Conservation (phyloP, 1,140 invertebrate species). For the Drosophila subobscura region DNA sequence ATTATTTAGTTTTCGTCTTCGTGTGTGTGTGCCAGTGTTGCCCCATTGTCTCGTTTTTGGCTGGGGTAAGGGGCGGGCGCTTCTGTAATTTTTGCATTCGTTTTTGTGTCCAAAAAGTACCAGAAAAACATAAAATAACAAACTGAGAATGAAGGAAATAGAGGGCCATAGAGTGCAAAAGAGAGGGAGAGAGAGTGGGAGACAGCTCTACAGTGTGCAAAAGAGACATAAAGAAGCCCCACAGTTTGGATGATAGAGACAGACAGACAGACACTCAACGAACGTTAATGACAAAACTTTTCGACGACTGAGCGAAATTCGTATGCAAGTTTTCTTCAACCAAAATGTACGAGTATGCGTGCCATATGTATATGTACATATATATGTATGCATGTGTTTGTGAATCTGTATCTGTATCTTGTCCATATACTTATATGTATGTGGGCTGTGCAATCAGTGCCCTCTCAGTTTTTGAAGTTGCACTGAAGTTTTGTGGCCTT, state of each 20-base stretch:
- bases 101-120: slow-evolving; percentile 52
- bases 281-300: slow-evolving; percentile 81
- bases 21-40: slow-evolving; percentile 26
- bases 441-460: slow-evolving; percentile 63
- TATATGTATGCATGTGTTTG: slow-evolving; percentile 9
- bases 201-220: background rate
- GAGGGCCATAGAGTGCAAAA: background rate
- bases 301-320: slow-evolving; percentile 69
- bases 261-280: slow-evolving; percentile 41
- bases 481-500: slow-evolving; percentile 65
- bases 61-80: background rate
- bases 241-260: slow-evolving; percentile 2
- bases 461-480: slow-evolving; percentile 57
- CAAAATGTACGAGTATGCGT: slow-evolving; percentile 26
- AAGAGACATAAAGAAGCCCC: background rate
- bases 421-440: slow-evolving; percentile 16
- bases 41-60: slow-evolving; percentile 33
- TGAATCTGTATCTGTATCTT: background rate
- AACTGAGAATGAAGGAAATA: slow-evolving; percentile 18
- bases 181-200: background rate
- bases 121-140: slow-evolving; percentile 68
- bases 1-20: slow-evolving; percentile 62
- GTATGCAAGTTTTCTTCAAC: slow-evolving; percentile 57
- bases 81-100: slow-evolving; percentile 72
- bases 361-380: slow-evolving; percentile 12